These are phyloP conservation scores for Rhegmatorhina hoffmannsi DNA, from an alignment of 2,113 vertebrate species.

Conservation along the genomic window DNA sequence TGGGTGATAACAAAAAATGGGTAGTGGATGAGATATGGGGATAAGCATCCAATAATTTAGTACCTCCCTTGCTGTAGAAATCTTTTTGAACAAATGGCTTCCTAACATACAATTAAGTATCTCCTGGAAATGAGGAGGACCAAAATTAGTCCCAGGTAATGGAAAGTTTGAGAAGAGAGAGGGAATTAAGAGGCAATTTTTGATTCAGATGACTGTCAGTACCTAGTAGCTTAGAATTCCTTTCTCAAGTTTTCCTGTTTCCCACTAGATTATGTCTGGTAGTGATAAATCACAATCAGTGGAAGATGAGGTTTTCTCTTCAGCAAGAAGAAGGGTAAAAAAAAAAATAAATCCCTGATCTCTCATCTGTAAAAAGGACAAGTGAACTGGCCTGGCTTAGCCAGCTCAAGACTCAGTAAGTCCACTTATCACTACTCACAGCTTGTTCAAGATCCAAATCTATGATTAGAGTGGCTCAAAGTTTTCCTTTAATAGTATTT, in stretches of 20 bases:
- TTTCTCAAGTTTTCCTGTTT: neutral
- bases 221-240: neutral
- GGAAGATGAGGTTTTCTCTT: neutral
- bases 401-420: neutral
- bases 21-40: rapidly evolving
- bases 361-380: neutral
- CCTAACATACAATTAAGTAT: neutral
- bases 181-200: neutral
- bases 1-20: neutral
- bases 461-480: rapidly evolving
- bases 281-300: neutral
- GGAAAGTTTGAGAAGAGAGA: neutral
- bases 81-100: neutral
- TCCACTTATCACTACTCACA: neutral
- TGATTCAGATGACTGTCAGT: neutral
- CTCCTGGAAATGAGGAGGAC: neutral
- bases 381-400: neutral
- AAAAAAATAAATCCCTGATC: neutral
- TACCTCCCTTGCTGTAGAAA: neutral
- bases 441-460: conserved; percentile 1
- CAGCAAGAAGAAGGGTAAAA: neutral
- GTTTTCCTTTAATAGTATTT: neutral
- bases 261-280: neutral
- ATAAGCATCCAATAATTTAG: neutral
- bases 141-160: neutral